Conservation (phyloP, 2,113 vertebrate species). For the Taurulus bubalis region DNA sequence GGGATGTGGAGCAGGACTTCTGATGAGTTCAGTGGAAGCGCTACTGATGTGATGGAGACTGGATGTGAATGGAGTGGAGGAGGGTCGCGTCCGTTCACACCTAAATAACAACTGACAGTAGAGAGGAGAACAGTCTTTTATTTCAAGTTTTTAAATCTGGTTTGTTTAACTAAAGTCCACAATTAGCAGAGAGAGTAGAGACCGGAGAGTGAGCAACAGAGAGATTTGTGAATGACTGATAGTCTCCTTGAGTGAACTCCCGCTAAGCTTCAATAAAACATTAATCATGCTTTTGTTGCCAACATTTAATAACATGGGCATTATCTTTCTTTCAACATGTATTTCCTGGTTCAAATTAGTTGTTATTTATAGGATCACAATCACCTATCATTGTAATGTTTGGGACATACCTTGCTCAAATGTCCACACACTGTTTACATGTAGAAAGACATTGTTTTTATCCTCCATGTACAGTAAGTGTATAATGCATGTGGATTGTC, state of each 20-base stretch:
- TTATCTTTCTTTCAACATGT: neutral
- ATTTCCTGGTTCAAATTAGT: neutral
- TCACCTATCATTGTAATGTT: neutral
- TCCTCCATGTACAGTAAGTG: neutral
- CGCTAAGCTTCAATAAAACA: neutral
- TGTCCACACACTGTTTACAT: constrained; percentile 1
- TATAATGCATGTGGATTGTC: neutral
- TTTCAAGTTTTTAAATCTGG: neutral
- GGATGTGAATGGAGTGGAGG: neutral
- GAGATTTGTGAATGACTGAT: neutral
- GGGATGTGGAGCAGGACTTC: neutral
- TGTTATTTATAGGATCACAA: neutral
- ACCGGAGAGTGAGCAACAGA: neutral
- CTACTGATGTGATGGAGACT: neutral
- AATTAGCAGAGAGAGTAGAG: neutral
- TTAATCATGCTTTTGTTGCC: neutral
- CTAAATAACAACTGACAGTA: neutral
- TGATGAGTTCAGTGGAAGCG: neutral
- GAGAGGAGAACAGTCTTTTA: neutral
- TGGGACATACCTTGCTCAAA: neutral
- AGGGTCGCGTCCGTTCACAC: neutral
- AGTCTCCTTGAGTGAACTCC: neutral
- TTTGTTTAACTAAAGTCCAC: neutral
- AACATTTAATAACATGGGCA: neutral
- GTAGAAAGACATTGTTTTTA: neutral